phyloP scores from a whole-genome alignment of 2,888 invertebrate genomes.

The Heliconius sara region DNA sequence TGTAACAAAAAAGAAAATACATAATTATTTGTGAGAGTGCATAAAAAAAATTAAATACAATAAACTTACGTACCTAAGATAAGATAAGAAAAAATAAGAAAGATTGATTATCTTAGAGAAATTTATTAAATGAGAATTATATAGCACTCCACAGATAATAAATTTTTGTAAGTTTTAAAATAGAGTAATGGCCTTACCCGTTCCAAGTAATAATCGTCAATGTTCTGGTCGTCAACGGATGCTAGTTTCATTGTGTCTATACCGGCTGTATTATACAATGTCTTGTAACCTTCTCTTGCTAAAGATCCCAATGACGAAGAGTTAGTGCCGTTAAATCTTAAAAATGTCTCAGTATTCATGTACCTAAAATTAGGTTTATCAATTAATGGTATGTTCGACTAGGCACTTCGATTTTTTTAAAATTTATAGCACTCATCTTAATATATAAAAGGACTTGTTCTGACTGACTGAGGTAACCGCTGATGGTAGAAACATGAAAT shows the following conservation, averaged over 20 bases:
- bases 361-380: constrained; percentile 58
- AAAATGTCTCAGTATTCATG: constrained; percentile 65
- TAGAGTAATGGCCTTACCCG: constrained; percentile 57
- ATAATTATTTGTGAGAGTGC: too few relatives aligned
- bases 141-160: background rate
- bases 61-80: too few relatives aligned
- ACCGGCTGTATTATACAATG: constrained; percentile 55
- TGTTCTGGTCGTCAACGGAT: constrained; percentile 53
- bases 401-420: too few relatives aligned
- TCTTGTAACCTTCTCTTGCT: constrained; percentile 62
- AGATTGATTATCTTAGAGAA: background rate
- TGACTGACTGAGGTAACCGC: too few relatives aligned
- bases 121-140: background rate
- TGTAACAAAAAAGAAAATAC: too few relatives aligned
- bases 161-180: background rate
- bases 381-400: too few relatives aligned
- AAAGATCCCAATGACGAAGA: constrained; percentile 60
- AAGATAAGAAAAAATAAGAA: too few relatives aligned
- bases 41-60: too few relatives aligned
- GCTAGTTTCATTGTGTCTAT: constrained; percentile 60
- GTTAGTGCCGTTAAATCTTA: constrained; percentile 62
- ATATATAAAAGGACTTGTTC: too few relatives aligned
- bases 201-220: constrained; percentile 72
- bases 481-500: too few relatives aligned
- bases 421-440: too few relatives aligned